Percentiles rank a stretch among this genome's conserved stretches.
Conservation (phyloP, 2,888 invertebrate species). For the Drosophila subquinaria region DNA sequence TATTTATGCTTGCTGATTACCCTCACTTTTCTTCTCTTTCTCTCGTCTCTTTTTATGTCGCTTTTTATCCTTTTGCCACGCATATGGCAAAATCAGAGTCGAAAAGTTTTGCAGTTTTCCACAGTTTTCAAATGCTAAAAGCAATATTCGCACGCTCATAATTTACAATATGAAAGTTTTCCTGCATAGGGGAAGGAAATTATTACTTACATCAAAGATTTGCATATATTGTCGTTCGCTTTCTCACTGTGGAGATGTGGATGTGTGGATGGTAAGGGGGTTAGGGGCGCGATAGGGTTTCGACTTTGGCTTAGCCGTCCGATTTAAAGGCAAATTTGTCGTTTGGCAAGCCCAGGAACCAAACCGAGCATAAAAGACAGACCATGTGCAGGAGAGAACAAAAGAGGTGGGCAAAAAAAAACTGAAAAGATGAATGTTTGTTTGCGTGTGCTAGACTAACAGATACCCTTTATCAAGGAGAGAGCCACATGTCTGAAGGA, state of each 20-base stretch:
- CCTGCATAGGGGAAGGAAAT: slow-evolving; percentile 72
- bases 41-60: neutral
- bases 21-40: slow-evolving; percentile 1
- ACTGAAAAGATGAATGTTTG: neutral
- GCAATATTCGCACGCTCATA: slow-evolving; percentile 79
- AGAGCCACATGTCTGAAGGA: too few relatives aligned
- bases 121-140: slow-evolving; percentile 58
- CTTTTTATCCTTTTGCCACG: slow-evolving; percentile 1
- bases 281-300: neutral
- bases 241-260: neutral
- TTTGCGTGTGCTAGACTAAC: neutral
- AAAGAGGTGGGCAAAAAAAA: slow-evolving; percentile 3
- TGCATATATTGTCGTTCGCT: slow-evolving; percentile 70
- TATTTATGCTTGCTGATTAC: slow-evolving; percentile 29
- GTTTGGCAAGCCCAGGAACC: slow-evolving; percentile 39
- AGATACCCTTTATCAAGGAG: neutral
- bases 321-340: slow-evolving; percentile 70
- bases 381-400: slow-evolving; percentile 30
- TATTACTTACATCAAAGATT: slow-evolving; percentile 81
- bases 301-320: slow-evolving; percentile 43
- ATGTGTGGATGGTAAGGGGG: neutral
- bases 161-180: slow-evolving; percentile 69
- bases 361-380: slow-evolving; percentile 45
- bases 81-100: slow-evolving; percentile 48
- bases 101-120: slow-evolving; percentile 36